Evolutionary conservation across 1,140 invertebrate species (phyloP).

Genomic region (Phymorhynchus buccinoides): DNA sequence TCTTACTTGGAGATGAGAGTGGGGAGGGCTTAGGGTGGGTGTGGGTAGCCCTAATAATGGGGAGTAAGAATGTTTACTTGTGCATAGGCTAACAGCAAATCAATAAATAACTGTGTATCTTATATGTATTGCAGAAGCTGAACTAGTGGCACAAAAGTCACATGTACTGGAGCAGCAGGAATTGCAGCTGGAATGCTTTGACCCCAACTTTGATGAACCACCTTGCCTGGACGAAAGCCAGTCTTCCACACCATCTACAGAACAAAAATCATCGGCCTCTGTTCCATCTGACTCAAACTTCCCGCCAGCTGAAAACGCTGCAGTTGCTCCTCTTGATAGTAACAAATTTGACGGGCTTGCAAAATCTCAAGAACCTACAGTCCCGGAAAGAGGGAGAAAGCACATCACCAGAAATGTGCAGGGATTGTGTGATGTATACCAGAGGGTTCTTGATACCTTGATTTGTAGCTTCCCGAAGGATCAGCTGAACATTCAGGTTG

Average conservation of each 20-base stretch:
- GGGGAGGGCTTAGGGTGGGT: neutral
- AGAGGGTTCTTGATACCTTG: constrained; percentile 14
- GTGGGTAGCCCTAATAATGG: neutral
- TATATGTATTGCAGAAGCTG: constrained; percentile 24
- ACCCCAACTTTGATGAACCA: constrained; percentile 14
- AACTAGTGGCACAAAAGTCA: neutral
- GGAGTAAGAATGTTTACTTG: neutral
- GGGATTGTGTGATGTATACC: constrained; percentile 1
- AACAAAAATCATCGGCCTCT: neutral
- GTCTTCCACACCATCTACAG: neutral
- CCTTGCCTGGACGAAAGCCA: neutral
- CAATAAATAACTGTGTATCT: neutral
- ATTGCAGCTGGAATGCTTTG: constrained; percentile 15
- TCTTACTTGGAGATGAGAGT: neutral
- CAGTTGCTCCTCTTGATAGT: too few relatives aligned
- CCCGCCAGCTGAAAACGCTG: too few relatives aligned
- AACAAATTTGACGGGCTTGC: neutral
- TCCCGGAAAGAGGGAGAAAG: neutral
- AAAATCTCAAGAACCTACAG: neutral
- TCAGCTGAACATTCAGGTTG: neutral
- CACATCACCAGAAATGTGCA: neutral
- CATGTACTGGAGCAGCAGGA: neutral
- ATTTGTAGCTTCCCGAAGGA: neutral
- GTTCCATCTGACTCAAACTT: neutral
- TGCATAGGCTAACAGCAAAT: neutral